These are phyloP conservation scores for Spicauda simplicius DNA, from an alignment of 2,888 invertebrate genomes.

Conservation along the genomic window DNA sequence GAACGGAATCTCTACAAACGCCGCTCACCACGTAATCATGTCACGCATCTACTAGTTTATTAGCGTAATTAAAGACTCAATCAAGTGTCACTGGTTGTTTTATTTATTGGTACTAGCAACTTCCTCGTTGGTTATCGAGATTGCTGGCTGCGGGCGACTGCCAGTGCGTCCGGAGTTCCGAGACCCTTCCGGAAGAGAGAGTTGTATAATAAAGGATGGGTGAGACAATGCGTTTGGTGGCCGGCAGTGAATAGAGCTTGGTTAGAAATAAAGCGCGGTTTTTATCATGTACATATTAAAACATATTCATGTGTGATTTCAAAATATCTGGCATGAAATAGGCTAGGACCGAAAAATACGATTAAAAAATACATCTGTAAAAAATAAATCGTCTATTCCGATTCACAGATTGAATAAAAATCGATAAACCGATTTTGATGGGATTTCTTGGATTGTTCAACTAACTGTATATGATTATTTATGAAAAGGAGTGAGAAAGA, in stretches of 20 bases:
- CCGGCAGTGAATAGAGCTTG: background rate
- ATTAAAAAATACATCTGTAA: too few relatives aligned
- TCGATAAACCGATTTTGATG: too few relatives aligned
- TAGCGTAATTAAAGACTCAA: conserved; percentile 24
- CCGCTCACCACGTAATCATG: background rate
- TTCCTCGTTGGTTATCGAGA: conserved; percentile 23
- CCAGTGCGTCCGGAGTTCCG: conserved; percentile 11
- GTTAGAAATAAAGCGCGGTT: too few relatives aligned
- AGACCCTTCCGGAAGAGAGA: conserved; percentile 11
- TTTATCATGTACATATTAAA: too few relatives aligned
- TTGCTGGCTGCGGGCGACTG: background rate
- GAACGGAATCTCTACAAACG: background rate
- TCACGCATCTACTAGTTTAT: conserved; percentile 32
- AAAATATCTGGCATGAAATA: too few relatives aligned
- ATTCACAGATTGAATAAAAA: too few relatives aligned
- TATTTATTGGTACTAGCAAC: conserved; percentile 14
- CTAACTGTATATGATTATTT: too few relatives aligned
- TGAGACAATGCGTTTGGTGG: background rate
- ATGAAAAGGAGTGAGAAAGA: too few relatives aligned
- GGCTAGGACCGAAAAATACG: too few relatives aligned
- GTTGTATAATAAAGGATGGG: background rate
- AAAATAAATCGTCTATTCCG: too few relatives aligned
- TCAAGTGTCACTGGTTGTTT: conserved; percentile 26
- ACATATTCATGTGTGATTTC: too few relatives aligned
- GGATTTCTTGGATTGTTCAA: too few relatives aligned